Conservation (phyloP, 2,797 vertebrate species). For the Florisuga fusca region DNA sequence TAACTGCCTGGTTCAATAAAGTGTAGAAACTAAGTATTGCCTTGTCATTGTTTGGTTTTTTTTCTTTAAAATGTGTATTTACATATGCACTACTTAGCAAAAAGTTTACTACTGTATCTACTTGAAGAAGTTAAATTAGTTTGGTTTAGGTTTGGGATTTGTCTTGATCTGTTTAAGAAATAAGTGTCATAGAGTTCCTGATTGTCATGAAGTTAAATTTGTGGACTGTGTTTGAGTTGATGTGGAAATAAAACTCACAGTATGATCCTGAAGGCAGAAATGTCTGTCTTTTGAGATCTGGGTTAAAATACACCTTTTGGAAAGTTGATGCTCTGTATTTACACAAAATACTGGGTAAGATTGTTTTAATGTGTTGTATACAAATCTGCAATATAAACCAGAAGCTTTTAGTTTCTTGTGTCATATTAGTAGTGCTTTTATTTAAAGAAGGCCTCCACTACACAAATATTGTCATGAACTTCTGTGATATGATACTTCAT, state of each 20-base stretch:
- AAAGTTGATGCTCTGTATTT: neutral
- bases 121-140: neutral
- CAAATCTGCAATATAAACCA: neutral
- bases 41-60: neutral
- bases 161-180: neutral
- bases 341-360: neutral
- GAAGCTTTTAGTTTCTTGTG: neutral
- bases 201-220: neutral
- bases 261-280: neutral
- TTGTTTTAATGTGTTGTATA: neutral
- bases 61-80: neutral
- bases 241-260: neutral
- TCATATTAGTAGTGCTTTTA: neutral
- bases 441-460: neutral
- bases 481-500: neutral
- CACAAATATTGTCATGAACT: neutral
- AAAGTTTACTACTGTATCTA: neutral
- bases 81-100: neutral
- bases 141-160: neutral
- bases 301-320: neutral
- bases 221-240: neutral
- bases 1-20: constrained; percentile 8
- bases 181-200: neutral
- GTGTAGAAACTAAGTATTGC: neutral
- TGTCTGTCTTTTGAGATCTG: neutral